Conservation (phyloP, 2,113 vertebrate species). For the Castor canadensis region DNA sequence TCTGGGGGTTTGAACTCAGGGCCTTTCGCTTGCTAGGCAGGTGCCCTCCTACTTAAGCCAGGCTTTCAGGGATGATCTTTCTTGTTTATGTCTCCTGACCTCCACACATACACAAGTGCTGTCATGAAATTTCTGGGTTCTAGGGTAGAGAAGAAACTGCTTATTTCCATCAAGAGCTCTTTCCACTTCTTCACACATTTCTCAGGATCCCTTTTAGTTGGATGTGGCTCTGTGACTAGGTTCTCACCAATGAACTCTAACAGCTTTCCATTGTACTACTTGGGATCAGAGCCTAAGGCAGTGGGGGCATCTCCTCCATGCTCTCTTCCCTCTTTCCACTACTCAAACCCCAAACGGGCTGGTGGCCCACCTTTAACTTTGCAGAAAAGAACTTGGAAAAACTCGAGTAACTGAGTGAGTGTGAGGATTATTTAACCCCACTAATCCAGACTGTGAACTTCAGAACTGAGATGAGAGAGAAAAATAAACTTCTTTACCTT, state of each 20-base stretch:
- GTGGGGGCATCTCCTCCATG: background rate
- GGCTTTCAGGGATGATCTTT: no score
- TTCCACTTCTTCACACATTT: background rate
- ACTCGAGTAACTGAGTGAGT: background rate
- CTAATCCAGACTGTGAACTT: background rate
- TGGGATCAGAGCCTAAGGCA: background rate
- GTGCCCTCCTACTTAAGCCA: no score
- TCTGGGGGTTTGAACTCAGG: no score
- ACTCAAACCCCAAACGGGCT: background rate
- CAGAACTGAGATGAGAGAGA: background rate
- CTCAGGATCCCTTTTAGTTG: background rate
- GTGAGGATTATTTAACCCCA: background rate
- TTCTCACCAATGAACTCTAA: background rate
- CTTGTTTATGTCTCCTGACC: background rate
- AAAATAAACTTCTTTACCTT: background rate
- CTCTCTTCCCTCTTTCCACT: background rate
- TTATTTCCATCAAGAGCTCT: background rate
- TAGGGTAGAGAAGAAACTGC: background rate
- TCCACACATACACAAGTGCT: fast-evolving
- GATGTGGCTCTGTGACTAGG: background rate
- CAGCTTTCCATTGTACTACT: background rate
- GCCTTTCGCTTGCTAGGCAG: no score
- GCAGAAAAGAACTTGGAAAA: background rate
- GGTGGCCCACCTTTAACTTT: background rate
- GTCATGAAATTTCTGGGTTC: background rate